Evolutionary conservation across 2,797 vertebrate species (phyloP).

Genomic region (Corythornis leucogaster): DNA sequence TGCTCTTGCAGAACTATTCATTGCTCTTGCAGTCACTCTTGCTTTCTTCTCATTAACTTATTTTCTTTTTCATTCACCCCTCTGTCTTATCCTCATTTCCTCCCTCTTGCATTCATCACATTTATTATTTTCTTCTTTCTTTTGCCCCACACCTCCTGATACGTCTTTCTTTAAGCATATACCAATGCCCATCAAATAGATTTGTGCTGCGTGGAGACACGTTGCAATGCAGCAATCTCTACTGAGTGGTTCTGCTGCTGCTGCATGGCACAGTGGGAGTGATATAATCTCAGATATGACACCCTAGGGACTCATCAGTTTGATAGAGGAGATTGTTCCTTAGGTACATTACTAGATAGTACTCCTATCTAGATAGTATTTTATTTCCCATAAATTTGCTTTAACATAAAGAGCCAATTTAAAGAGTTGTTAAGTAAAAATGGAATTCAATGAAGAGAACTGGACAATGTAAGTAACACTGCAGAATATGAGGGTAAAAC

Average conservation of each 20-base stretch:
- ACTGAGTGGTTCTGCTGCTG: background rate
- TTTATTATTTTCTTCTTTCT: background rate
- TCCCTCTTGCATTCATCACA: background rate
- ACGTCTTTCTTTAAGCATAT: background rate
- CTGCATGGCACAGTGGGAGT: background rate
- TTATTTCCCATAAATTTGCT: background rate
- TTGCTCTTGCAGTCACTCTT: background rate
- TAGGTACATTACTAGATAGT: background rate
- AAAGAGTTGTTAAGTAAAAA: conserved; percentile 33
- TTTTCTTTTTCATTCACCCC: background rate
- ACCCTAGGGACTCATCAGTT: background rate
- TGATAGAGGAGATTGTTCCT: background rate
- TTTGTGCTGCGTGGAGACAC: background rate
- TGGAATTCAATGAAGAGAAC: conserved; percentile 7
- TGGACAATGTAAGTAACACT: background rate
- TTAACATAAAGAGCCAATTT: background rate
- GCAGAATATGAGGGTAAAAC: conserved; percentile 1
- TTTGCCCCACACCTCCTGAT: background rate
- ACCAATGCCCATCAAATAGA: background rate
- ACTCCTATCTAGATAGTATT: background rate
- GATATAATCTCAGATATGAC: conserved; percentile 11
- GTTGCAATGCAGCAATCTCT: background rate
- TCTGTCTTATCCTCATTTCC: background rate
- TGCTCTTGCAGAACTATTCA: background rate
- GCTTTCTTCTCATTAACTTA: background rate